Evolutionary conservation across 92 coral and sea anemone genomes (phyloP).

Genomic region (Parazoanthus swiftii): DNA sequence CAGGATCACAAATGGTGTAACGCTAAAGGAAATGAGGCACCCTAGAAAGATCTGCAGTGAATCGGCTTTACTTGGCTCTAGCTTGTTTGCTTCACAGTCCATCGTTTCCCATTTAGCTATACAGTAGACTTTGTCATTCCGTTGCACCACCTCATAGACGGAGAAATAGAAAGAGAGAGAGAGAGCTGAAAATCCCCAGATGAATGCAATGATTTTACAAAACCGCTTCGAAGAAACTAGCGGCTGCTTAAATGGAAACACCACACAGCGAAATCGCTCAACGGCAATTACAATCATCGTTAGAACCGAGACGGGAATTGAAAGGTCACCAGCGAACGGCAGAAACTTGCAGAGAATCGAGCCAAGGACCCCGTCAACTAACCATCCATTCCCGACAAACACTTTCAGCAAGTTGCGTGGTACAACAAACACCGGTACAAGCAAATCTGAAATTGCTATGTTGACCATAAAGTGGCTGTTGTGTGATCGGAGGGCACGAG

Average conservation of each 20-base stretch:
- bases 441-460: slow-evolving; percentile 22
- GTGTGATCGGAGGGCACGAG: neutral
- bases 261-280: slow-evolving; percentile 27
- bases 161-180: neutral
- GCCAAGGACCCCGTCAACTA: neutral
- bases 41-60: neutral
- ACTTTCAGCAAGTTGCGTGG: neutral
- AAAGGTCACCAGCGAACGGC: slow-evolving; percentile 4
- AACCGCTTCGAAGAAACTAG: neutral
- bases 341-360: slow-evolving; percentile 16
- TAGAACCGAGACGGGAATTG: slow-evolving; percentile 17
- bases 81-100: neutral
- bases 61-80: neutral
- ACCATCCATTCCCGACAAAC: neutral
- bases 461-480: slow-evolving; percentile 32
- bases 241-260: slow-evolving; percentile 21
- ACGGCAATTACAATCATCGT: slow-evolving; percentile 21
- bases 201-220: neutral
- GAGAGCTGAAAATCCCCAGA: slow-evolving; percentile 16
- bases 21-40: neutral
- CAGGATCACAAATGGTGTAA: neutral
- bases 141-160: neutral
- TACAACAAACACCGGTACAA: neutral
- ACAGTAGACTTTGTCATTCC: neutral
- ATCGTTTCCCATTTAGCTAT: slow-evolving; percentile 13